Evolutionary conservation across 2,113 vertebrate genomes (phyloP).

Genomic region (Bubalus kerabau): DNA sequence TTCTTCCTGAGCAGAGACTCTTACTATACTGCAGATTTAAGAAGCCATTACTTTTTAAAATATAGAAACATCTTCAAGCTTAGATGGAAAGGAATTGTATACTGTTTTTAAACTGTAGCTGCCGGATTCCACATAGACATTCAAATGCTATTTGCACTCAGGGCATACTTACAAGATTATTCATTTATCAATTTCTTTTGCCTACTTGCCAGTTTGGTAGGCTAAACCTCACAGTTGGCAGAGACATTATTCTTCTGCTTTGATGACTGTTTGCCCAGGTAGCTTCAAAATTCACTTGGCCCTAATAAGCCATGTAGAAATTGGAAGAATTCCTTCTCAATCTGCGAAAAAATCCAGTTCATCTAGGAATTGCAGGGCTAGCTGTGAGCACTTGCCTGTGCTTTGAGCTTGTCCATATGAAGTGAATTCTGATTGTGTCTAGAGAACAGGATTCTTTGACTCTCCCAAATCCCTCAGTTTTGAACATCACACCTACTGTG

Average conservation of each 20-base stretch:
- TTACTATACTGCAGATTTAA: not conserved
- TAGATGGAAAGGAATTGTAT: not conserved
- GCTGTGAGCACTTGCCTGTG: not conserved
- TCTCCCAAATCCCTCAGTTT: not conserved
- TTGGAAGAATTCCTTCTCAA: not conserved
- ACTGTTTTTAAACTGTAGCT: not conserved
- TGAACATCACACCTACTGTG: not conserved
- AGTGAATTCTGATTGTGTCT: not conserved
- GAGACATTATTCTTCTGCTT: not conserved
- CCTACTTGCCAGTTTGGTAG: not conserved
- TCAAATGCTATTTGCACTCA: not conserved
- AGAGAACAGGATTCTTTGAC: not conserved
- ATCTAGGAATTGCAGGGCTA: not conserved
- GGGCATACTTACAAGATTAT: not conserved
- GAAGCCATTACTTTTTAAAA: not conserved
- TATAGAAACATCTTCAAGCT: not conserved
- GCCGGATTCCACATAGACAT: not conserved
- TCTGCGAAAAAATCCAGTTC: not conserved
- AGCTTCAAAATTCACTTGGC: not conserved
- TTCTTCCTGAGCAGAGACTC: not conserved
- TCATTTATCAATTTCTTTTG: not conserved
- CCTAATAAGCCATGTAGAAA: not conserved
- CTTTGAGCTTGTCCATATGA: not conserved
- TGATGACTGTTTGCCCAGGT: not conserved
- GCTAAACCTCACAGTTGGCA: not conserved